phyloP scores from a whole-genome alignment of 2,888 invertebrate genomes.

The Adelphocoris suturalis region DNA sequence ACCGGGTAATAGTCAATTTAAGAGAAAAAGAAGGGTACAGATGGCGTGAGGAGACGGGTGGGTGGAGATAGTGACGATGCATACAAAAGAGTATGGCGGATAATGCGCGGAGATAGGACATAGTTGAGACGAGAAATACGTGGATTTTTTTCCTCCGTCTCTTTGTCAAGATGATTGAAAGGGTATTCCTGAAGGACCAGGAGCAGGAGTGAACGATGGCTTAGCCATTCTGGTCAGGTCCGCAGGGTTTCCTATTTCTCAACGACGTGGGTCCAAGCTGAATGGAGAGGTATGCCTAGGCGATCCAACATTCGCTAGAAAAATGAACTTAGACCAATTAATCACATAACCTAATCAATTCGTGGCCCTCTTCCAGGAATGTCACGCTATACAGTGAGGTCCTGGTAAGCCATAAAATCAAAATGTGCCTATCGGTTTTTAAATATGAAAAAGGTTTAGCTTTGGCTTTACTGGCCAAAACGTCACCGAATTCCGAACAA shows the following conservation, averaged over 20 bases:
- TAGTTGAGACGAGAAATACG: not conserved
- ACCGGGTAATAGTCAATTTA: conserved; percentile 29
- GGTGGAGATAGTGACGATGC: not conserved
- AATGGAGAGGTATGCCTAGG: not conserved
- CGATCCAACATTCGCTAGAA: too few relatives aligned
- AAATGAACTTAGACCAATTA: too few relatives aligned
- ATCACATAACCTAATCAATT: too few relatives aligned
- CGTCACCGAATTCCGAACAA: too few relatives aligned
- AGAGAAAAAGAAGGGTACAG: not conserved
- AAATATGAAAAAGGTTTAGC: too few relatives aligned
- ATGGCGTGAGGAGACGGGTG: not conserved
- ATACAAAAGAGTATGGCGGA: not conserved
- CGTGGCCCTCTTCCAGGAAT: too few relatives aligned
- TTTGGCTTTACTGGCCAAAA: too few relatives aligned
- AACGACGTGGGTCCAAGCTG: not conserved
- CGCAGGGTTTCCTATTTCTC: not conserved
- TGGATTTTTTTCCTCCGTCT: not conserved
- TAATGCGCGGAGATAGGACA: not conserved
- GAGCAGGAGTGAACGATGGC: not conserved
- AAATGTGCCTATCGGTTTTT: too few relatives aligned
- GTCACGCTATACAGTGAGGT: too few relatives aligned
- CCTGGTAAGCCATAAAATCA: too few relatives aligned
- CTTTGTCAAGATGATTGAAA: not conserved
- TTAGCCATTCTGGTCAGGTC: not conserved
- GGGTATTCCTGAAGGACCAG: not conserved